Evolutionary conservation across 1,140 invertebrate genomes (phyloP), one percentile per base, ranked within the genome.

Genomic region (Conus betulinus): DNA sequence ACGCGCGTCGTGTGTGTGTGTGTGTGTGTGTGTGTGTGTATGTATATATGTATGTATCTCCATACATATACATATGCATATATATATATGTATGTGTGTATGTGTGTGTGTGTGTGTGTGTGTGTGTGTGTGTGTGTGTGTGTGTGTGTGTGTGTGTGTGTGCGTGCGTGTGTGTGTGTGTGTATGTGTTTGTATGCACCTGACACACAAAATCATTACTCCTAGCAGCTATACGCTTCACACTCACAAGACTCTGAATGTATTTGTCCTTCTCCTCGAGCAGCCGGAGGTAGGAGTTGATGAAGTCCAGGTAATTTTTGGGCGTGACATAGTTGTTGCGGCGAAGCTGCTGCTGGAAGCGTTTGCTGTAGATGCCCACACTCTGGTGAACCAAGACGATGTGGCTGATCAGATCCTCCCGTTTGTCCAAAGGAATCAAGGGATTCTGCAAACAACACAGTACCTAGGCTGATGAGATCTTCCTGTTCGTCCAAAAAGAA

Each of bases 231-330:
- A 0, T 60, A 11, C 4, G 57, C 57, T 60, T 15, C 13, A 88
- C 2, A 90, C 91, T 91, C 91, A 97, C 96, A 96, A 97, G 97
- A 7, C 96, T 95, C 15, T 96, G 95, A 91, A 97, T 97, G 91
- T 95, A 97, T 25, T 96, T 94, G 92, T 97, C 96, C 91, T 97
- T 97, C 91, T 97, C 97, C 84, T 97, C 96, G 4, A 98, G 93
- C 13, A 98, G 94, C 89, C 96, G 96, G 1, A 98, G 92, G 92
- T 98, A 98, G 4, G 96, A 97, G 79, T 96, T 96, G 63, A 98
- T 97, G 90, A 97, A 98, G 94, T 98, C 98, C 88, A 98, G 95
- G 93, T 97, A 99, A 93, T 98, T 98, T 90, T 98, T 98, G 1
- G 98, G 98, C 7, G 98, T 98, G 1, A 98, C 97, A 93, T 97